These are phyloP conservation scores for Drosophila mauritiana DNA, from an alignment of 1,140 invertebrate genomes.

Conservation along the genomic window DNA sequence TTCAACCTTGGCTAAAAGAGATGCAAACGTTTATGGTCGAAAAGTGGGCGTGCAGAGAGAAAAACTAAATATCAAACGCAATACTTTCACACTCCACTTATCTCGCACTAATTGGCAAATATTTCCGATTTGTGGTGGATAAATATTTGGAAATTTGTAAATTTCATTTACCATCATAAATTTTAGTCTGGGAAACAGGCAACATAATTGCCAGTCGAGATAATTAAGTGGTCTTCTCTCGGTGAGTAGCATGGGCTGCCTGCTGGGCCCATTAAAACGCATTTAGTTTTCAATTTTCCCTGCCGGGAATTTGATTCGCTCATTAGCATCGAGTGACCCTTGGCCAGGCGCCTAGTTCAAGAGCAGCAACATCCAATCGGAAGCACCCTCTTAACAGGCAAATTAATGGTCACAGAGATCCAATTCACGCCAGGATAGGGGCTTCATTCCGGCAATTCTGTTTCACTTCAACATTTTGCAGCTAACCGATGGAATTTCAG, in stretches of 20 bases:
- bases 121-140: constrained; percentile 24
- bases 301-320: constrained; percentile 46
- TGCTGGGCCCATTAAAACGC: constrained; percentile 60
- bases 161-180: constrained; percentile 14
- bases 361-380: constrained; percentile 33
- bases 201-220: constrained; percentile 25
- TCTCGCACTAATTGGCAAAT: constrained; percentile 22
- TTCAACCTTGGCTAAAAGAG: constrained; percentile 33
- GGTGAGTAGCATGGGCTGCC: not conserved
- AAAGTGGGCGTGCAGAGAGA: not conserved
- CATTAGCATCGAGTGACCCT: constrained; percentile 65
- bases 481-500: not conserved
- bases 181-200: not conserved
- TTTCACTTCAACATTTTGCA: not conserved
- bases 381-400: constrained; percentile 5
- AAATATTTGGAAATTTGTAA: constrained; percentile 20
- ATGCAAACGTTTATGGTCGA: constrained; percentile 31
- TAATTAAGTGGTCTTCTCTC: constrained; percentile 26
- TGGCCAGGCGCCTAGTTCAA: constrained; percentile 7
- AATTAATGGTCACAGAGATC: constrained; percentile 3
- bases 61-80: not conserved
- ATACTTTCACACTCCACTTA: not conserved
- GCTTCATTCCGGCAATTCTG: not conserved
- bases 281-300: constrained; percentile 71
- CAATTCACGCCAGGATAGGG: constrained; percentile 2